Percentiles rank a stretch among this genome's conserved stretches.
These are phyloP conservation scores for Hippocampus mohnikei DNA, from an alignment of 2,113 vertebrate species.

Conservation along the genomic window DNA sequence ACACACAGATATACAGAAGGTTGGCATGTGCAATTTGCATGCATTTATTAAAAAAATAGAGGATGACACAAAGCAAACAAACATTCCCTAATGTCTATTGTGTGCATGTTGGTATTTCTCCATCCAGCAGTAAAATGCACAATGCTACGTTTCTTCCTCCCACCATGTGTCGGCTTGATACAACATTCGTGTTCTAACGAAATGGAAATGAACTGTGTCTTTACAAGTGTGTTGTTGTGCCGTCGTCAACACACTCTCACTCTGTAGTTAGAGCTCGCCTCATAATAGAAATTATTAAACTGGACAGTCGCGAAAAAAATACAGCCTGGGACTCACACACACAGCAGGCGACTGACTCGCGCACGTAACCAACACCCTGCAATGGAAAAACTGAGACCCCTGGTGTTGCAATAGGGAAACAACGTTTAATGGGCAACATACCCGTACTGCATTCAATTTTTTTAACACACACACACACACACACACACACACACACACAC, in stretches of 20 bases:
- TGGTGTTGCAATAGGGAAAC: not conserved
- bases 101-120: constrained; percentile 65
- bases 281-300: no score
- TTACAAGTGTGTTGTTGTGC: constrained; percentile 64
- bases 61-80: not conserved
- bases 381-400: not conserved
- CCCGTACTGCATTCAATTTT: no score
- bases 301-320: no score
- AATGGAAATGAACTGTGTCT: constrained; percentile 83
- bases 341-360: not conserved
- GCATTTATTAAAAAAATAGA: not conserved
- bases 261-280: constrained; percentile 39
- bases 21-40: not conserved
- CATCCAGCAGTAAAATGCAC: constrained; percentile 83
- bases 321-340: not conserved
- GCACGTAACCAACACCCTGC: not conserved
- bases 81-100: constrained; percentile 3
- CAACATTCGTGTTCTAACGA: constrained; percentile 81
- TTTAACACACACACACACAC: no score
- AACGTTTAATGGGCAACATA: not conserved
- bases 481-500: no score
- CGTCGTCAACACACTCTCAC: constrained; percentile 94
- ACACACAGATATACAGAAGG: not conserved
- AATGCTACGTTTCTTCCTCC: constrained; percentile 81
- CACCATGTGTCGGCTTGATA: constrained; percentile 84